Conservation (phyloP, 2,797 vertebrate genomes). For the Orestias chungarensis region DNA sequence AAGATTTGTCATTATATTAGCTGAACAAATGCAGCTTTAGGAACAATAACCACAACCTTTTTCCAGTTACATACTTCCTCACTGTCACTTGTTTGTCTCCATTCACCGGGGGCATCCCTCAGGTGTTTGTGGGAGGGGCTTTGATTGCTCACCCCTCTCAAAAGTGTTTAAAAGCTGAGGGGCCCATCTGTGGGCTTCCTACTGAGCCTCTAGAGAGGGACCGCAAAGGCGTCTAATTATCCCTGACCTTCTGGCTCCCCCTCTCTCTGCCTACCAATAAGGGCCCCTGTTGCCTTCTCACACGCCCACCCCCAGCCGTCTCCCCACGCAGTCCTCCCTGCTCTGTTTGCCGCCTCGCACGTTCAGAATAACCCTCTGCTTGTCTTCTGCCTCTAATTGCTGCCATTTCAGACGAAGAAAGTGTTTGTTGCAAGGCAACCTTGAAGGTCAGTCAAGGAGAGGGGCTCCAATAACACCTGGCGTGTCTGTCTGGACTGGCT, state of each 20-base stretch:
- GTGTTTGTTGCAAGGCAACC: slow-evolving; percentile 57
- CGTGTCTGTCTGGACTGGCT: slow-evolving; percentile 33
- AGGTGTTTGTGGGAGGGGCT: slow-evolving; percentile 40
- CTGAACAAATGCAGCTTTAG: slow-evolving; percentile 17
- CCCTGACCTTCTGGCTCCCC: slow-evolving; percentile 82
- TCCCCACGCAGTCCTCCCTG: slow-evolving; percentile 48
- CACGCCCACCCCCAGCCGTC: slow-evolving; percentile 52
- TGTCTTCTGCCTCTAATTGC: slow-evolving; percentile 75
- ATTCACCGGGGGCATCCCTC: slow-evolving; percentile 22
- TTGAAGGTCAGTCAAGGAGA: slow-evolving; percentile 78
- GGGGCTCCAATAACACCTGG: slow-evolving; percentile 62
- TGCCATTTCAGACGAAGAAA: slow-evolving; percentile 73
- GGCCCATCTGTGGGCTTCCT: slow-evolving; percentile 76
- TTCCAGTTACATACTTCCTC: slow-evolving; percentile 8
- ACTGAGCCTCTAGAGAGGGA: slow-evolving; percentile 75
- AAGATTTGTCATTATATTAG: slow-evolving; percentile 20
- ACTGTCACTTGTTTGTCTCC: slow-evolving; percentile 47
- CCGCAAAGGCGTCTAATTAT: slow-evolving; percentile 85
- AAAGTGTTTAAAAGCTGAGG: slow-evolving; percentile 63
- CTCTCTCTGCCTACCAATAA: slow-evolving; percentile 62
- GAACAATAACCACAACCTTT: not conserved
- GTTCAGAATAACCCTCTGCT: slow-evolving; percentile 71
- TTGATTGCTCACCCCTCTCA: slow-evolving; percentile 27
- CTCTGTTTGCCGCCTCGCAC: slow-evolving; percentile 58
- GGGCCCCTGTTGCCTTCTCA: slow-evolving; percentile 59